phyloP scores from a whole-genome alignment of 2,113 vertebrate genomes.

The Solea solea region DNA sequence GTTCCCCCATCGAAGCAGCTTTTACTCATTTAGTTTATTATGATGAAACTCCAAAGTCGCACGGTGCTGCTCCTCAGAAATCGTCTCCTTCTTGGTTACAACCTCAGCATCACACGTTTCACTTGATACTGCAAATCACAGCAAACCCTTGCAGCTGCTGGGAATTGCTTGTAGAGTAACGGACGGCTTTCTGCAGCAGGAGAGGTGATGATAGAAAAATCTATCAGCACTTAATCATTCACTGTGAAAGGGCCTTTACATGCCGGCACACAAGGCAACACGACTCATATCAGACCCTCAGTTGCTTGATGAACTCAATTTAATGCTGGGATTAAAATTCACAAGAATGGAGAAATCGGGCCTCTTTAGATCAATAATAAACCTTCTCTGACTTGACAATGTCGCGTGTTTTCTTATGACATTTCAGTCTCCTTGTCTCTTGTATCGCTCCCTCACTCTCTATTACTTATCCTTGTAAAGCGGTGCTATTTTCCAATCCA shows the following conservation, averaged over 20 bases:
- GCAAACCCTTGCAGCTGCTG: background rate
- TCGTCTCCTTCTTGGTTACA: constrained; percentile 23
- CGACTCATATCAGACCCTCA: constrained; percentile 25
- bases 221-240: constrained; percentile 44
- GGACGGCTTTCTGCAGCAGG: background rate
- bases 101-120: constrained; percentile 29
- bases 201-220: constrained; percentile 48
- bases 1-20: constrained; percentile 20
- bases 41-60: constrained; percentile 40
- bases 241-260: constrained; percentile 19
- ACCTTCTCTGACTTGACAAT: constrained; percentile 39
- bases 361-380: constrained; percentile 48
- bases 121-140: constrained; percentile 11
- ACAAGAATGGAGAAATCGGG: constrained; percentile 35
- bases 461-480: constrained; percentile 31
- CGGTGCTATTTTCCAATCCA: constrained; percentile 72
- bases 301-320: constrained; percentile 27
- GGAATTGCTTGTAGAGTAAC: constrained; percentile 10
- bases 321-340: constrained; percentile 38
- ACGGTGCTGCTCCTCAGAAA: constrained; percentile 38
- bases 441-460: background rate
- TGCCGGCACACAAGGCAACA: constrained; percentile 9
- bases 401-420: constrained; percentile 4
- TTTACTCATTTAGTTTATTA: constrained; percentile 23
- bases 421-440: constrained; percentile 6